These are phyloP conservation scores for Platyrinchus mystaceus DNA, from an alignment of 2,797 vertebrate species.

Conservation along the genomic window DNA sequence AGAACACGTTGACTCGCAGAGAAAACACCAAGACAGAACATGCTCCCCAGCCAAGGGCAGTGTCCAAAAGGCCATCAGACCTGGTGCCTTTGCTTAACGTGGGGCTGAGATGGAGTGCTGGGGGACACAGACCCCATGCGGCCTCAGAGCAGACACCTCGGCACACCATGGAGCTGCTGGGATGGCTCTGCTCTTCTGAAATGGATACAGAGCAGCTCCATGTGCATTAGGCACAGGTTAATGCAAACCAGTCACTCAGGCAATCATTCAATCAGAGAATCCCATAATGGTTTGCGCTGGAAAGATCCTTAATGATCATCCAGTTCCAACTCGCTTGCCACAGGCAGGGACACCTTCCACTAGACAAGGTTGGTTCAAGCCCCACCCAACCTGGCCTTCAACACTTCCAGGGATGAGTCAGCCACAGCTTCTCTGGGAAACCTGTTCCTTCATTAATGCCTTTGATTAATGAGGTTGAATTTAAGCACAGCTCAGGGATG, in stretches of 20 bases:
- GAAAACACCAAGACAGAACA: not conserved
- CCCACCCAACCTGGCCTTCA: not conserved
- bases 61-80: not conserved
- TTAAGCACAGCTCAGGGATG: accelerated
- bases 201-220: accelerated
- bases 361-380: not conserved
- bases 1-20: accelerated
- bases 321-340: no score
- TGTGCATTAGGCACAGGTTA: not conserved
- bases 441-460: not conserved
- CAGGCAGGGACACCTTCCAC: not conserved
- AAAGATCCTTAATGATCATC: not conserved
- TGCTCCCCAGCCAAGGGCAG: not conserved
- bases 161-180: accelerated
- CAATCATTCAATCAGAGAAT: not conserved
- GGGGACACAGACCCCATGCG: accelerated
- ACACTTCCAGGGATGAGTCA: not conserved
- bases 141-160: accelerated
- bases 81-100: not conserved
- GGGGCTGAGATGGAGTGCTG: not conserved
- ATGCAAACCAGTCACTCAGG: not conserved
- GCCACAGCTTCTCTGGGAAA: not conserved
- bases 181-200: not conserved
- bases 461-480: not conserved
- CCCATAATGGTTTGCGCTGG: not conserved